These are phyloP conservation scores for Protophormia terraenovae DNA, from an alignment of 2,888 invertebrate species.

Conservation along the genomic window DNA sequence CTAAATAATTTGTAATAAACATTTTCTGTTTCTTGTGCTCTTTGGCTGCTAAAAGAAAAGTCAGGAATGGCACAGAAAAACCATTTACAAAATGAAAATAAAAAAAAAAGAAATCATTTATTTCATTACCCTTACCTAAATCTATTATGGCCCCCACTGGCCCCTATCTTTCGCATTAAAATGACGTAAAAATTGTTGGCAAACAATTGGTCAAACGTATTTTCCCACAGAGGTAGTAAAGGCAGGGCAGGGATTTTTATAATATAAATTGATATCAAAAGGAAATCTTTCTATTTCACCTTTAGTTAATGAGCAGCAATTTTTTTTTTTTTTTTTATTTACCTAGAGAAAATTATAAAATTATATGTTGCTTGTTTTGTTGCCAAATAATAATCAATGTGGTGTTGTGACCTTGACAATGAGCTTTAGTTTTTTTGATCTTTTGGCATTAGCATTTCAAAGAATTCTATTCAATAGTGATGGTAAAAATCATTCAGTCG, in stretches of 20 bases:
- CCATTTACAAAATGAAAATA: constrained; percentile 12
- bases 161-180: not conserved
- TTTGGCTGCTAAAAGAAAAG: not conserved
- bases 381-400: not conserved
- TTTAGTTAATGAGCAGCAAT: constrained; percentile 47
- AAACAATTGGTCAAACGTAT: not conserved
- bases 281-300: constrained; percentile 39
- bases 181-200: constrained; percentile 47
- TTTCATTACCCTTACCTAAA: not conserved
- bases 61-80: constrained; percentile 6
- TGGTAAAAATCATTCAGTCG: not conserved
- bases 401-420: constrained; percentile 51
- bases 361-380: not conserved
- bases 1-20: constrained; percentile 54
- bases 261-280: constrained; percentile 34
- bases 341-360: not conserved
- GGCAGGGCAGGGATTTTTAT: not conserved
- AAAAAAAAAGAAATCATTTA: not conserved
- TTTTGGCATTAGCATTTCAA: not conserved
- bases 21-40: constrained; percentile 21
- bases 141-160: too few species aligned
- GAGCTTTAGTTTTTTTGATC: not conserved
- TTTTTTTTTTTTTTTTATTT: too few species aligned
- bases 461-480: not conserved
- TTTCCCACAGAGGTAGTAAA: not conserved